Base-by-base conservation (phyloP, 1,140 invertebrate genomes). In the Micrasema longulum region DNA sequence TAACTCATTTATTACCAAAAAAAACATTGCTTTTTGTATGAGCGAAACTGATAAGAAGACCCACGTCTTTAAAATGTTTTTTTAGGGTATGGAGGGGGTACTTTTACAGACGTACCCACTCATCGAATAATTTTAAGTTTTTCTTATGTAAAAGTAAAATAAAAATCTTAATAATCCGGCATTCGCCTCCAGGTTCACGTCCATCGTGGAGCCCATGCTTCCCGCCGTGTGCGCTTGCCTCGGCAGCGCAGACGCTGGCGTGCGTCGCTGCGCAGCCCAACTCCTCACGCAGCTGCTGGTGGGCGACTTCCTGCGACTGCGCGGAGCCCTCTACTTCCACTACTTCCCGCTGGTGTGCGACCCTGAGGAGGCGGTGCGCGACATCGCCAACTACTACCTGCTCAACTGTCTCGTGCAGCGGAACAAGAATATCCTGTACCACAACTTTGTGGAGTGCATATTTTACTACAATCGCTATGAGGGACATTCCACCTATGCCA, bases 131-230 rank as follows among this genome's bases (percentile, higher is more conserved):
- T n/a, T n/a, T n/a, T n/a, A n/a, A n/a, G n/a, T n/a, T n/a, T n/a
- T n/a, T n/a, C n/a, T n/a, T n/a, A n/a, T n/a, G n/a, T n/a, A n/a
- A n/a, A n/a, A n/a, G n/a, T n/a, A n/a, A n/a, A n/a, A n/a, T n/a
- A n/a, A n/a, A n/a, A n/a, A n/a, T n/a, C n/a, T n/a, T n/a, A n/a
- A n/a, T n/a, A n/a, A n/a, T 50, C 47, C n/a, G 9, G 7, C n/a
- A n/a, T n/a, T 20, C 16, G 18, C 7, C 38, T 69, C 1, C 50
- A 71, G 74, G 36, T 76, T 70, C 23, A 70, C 74, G 4, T 70
- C 74, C n/a, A 73, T 76, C 26, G 74, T 76, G 14, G 74, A 76
- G 45, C 68, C 74, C 5, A 62, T 71, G 45, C 43, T 76, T 12
- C 10, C 67, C 18, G 50, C 66, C n/a, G 67, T 76, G 53, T 72